phyloP scores from a whole-genome alignment of 2,113 vertebrate genomes.

The Dolichotis patagonum region DNA sequence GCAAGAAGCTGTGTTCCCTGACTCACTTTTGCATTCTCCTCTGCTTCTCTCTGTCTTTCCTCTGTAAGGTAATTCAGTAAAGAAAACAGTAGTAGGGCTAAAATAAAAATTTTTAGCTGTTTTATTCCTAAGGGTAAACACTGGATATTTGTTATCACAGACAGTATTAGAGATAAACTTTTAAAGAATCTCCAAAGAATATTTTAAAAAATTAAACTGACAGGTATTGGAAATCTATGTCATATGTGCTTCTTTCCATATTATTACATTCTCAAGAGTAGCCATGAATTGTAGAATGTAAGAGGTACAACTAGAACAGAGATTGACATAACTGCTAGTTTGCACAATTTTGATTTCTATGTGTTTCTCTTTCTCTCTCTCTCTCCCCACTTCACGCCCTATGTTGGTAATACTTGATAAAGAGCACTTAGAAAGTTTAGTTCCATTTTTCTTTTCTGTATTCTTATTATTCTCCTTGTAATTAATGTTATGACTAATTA shows the following conservation, averaged over 20 bases:
- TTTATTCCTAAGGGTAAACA: conserved; percentile 52
- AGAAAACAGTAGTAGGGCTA: not conserved
- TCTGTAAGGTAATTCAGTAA: not conserved
- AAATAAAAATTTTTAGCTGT: conserved; percentile 16
- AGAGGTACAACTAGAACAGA: not conserved
- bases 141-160: conserved; percentile 39
- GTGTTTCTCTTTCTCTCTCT: not conserved
- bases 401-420: not conserved
- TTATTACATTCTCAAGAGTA: conserved; percentile 8
- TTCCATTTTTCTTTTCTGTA: conserved; percentile 19
- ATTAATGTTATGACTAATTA: not conserved
- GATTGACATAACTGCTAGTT: not conserved
- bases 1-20: not conserved
- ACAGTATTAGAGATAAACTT: conserved; percentile 57
- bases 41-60: conserved; percentile 36
- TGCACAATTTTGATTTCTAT: conserved; percentile 6
- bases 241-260: not conserved
- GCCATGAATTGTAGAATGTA: not conserved
- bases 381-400: not conserved
- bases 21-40: not conserved
- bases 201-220: conserved; percentile 41
- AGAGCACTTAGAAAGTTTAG: not conserved
- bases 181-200: conserved; percentile 41
- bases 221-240: not conserved
- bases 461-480: not conserved